Evolutionary conservation across 2,888 invertebrate genomes (phyloP).

Genomic region (Lepidocyrtinus sp.): DNA sequence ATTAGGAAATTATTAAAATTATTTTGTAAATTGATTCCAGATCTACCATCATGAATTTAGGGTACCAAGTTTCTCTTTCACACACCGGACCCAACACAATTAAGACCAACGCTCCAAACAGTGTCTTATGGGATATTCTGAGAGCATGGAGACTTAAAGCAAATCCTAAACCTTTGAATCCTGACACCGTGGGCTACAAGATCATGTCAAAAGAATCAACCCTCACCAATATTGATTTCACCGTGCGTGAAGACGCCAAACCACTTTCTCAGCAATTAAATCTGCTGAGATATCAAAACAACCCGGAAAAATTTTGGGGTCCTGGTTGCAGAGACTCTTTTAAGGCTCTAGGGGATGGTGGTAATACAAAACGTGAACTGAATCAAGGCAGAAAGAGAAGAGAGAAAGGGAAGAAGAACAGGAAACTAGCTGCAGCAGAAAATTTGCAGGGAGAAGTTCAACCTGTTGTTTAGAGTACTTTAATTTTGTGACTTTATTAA

Average conservation of each 20-base stretch:
- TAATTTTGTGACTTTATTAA: constrained; percentile 9
- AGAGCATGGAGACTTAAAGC: constrained; percentile 81
- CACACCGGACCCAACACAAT: constrained; percentile 91
- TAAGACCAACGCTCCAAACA: constrained; percentile 92
- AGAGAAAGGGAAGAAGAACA: neutral
- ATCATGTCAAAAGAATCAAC: constrained; percentile 71
- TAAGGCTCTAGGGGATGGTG: constrained; percentile 46
- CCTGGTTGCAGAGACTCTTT: constrained; percentile 81
- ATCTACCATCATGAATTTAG: constrained; percentile 91
- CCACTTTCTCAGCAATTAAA: constrained; percentile 83
- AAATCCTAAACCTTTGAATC: constrained; percentile 79
- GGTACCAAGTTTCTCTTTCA: constrained; percentile 91
- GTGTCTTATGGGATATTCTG: constrained; percentile 93
- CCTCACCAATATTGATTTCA: constrained; percentile 74
- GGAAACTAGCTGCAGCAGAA: neutral
- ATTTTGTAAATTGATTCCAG: constrained; percentile 75
- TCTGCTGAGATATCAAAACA: constrained; percentile 86
- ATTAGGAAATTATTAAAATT: constrained; percentile 8
- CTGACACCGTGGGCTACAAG: constrained; percentile 69
- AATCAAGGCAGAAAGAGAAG: constrained; percentile 49
- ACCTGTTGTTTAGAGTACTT: neutral
- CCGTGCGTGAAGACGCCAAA: constrained; percentile 81
- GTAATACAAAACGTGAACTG: constrained; percentile 46
- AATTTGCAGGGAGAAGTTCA: neutral
- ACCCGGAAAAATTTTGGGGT: constrained; percentile 92